Evolutionary conservation across 2,797 vertebrate genomes (phyloP).

Genomic region (Potorous gilbertii): DNA sequence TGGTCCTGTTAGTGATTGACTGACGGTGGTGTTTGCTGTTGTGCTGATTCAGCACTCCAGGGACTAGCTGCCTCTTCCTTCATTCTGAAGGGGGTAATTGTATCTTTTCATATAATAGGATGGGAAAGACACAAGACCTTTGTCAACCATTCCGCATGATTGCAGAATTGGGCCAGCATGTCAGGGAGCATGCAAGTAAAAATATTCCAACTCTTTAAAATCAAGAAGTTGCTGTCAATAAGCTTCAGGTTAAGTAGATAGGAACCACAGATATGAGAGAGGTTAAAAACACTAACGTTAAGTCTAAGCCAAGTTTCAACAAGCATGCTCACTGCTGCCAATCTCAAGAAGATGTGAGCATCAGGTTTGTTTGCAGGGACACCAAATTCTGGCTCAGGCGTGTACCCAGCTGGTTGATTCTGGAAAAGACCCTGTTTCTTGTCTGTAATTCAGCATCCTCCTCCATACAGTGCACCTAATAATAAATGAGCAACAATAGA

Average conservation of each 20-base stretch:
- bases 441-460: neutral
- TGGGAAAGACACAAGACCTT: neutral
- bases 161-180: slow-evolving; percentile 6
- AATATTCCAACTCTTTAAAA: neutral
- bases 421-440: neutral
- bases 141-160: neutral
- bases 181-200: neutral
- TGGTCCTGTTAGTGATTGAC: slow-evolving; percentile 31
- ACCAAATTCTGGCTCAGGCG: neutral
- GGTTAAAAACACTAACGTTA: slow-evolving; percentile 40
- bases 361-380: neutral
- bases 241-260: neutral
- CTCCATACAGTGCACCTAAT: neutral
- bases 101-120: slow-evolving; percentile 8
- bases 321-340: neutral
- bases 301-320: slow-evolving; percentile 32
- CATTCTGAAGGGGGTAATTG: neutral
- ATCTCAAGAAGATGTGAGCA: slow-evolving; percentile 3
- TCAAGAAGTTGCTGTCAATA: neutral
- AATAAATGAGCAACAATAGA: neutral
- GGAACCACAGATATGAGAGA: neutral
- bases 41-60: neutral
- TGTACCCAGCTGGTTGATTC: neutral
- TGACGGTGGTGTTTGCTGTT: accelerated
- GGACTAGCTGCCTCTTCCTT: neutral